Base-by-base conservation (phyloP, 1,140 invertebrate species). In the Lepidotrigona ventralis region DNA sequence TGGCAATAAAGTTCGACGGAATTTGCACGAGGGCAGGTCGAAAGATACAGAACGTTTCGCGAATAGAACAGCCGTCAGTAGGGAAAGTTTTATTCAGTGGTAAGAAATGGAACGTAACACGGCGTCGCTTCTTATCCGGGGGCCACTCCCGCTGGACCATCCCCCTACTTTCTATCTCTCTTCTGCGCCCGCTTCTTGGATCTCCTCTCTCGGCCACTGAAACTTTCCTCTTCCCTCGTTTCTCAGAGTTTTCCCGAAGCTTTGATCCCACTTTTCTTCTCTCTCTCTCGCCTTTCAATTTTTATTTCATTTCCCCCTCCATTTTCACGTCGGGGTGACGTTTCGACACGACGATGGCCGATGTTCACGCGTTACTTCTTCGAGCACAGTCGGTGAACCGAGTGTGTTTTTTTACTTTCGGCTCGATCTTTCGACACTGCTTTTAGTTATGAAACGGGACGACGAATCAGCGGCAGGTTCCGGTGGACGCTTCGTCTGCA, bases 1-100 rank as follows among this genome's bases (percentile, higher is more conserved):
- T 11, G 33, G 79, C 85, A 79, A 86, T 90, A 87, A 91, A 91
- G 88, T 85, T 86, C 85, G 86, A 88, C 87, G 86, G 86, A 88
- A 90, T 90, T 90, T 88, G 90, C 83, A 86, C 75, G 72, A 84
- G 86, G 88, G 86, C 23, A 60, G 23, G 3, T 60, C 58, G 58
- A 60, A 23, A 60, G 23, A n/a, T 23, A 60, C 4, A 87, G 85
- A 87, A 88, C 71, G 85, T 90, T 88, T 89, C 74, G 54, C 39
- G 39, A 46, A 8, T 21, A 17, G 56, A 74, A 53, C n/a, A 63
- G 51, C n/a, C 58, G 33, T 19, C 54, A 63, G 63, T 82, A 79
- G 68, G 63, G 26, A 72, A 88, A 88, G 58, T 82, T 77, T 88
- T 63, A 85, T 81, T 80, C 58, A 29, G 77, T 78, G 72, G 54